phyloP scores from a whole-genome alignment of 2,113 vertebrate species.

The Silurus glanis region DNA sequence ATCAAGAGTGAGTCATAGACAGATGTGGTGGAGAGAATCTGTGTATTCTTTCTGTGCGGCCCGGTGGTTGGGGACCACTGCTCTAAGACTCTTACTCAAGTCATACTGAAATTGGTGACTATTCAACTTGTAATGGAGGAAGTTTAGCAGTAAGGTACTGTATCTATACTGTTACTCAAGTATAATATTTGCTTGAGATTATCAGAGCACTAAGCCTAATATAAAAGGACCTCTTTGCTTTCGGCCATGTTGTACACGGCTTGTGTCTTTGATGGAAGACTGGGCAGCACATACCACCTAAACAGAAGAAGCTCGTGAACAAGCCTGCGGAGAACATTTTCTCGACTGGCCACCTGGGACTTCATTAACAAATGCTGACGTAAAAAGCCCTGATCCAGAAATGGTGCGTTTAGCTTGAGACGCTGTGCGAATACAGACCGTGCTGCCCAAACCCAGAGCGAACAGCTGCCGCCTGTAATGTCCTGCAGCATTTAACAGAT shows the following conservation, averaged over 20 bases:
- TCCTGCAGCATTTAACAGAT: constrained; percentile 37
- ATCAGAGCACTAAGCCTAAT: background rate
- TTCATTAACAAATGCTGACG: constrained; percentile 30
- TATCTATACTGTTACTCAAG: too few species aligned
- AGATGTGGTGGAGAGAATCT: too few species aligned
- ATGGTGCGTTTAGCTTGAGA: background rate
- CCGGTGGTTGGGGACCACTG: too few species aligned
- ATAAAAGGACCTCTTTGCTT: background rate
- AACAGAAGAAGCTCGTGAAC: background rate
- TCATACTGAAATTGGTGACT: too few species aligned
- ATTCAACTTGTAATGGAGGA: too few species aligned
- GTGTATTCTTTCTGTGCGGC: too few species aligned
- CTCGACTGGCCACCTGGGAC: constrained; percentile 14
- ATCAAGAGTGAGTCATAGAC: too few species aligned
- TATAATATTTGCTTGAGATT: background rate
- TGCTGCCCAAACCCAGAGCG: background rate
- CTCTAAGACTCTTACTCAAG: too few species aligned
- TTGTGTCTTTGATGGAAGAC: background rate
- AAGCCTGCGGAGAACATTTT: background rate
- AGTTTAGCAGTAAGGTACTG: too few species aligned
- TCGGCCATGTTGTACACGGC: constrained; percentile 2
- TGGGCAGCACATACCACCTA: background rate
- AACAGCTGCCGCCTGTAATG: constrained; percentile 32
- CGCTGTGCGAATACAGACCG: constrained; percentile 21
- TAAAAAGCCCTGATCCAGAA: constrained; percentile 32